These are phyloP conservation scores for Euborellia annulipes DNA, from an alignment of 1,140 invertebrate genomes.

Conservation along the genomic window DNA sequence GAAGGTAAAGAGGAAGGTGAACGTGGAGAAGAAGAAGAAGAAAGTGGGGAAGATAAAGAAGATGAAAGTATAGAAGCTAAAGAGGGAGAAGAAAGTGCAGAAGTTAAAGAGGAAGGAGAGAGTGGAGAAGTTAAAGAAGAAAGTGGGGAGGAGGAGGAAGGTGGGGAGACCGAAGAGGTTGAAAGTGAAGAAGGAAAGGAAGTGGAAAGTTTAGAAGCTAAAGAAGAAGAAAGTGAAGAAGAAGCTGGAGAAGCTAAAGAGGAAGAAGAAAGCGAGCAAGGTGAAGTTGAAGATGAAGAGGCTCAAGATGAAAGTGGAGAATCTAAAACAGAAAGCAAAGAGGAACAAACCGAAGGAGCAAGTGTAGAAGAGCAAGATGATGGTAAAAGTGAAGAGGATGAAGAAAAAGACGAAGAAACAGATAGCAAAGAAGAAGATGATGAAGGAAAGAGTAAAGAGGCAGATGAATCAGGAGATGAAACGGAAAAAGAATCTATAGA, in stretches of 20 bases:
- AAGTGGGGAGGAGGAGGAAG: slow-evolving; percentile 13
- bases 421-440: slow-evolving; percentile 3
- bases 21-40: slow-evolving; percentile 17
- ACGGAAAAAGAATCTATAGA: slow-evolving; percentile 12
- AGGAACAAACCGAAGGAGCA: slow-evolving; percentile 13
- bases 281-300: slow-evolving; percentile 17
- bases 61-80: slow-evolving; percentile 13
- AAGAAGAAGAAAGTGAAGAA: slow-evolving; percentile 19
- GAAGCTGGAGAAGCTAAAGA: slow-evolving; percentile 17
- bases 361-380: slow-evolving; percentile 6
- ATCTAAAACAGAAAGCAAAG: slow-evolving; percentile 14
- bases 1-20: slow-evolving; percentile 21
- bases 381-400: not conserved
- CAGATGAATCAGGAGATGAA: slow-evolving; percentile 24
- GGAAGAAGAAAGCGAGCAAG: slow-evolving; percentile 17
- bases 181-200: slow-evolving; percentile 8
- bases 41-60: slow-evolving; percentile 13
- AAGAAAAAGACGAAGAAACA: slow-evolving; percentile 11
- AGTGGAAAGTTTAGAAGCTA: slow-evolving; percentile 10
- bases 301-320: slow-evolving; percentile 14
- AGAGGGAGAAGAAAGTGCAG: slow-evolving; percentile 11
- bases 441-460: slow-evolving; percentile 15
- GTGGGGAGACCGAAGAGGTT: slow-evolving; percentile 13
- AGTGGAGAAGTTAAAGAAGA: slow-evolving; percentile 8
- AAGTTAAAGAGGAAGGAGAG: slow-evolving; percentile 11